These are phyloP conservation scores for Apostichopus californicus DNA, from an alignment of 35 echinoderm and acorn worm species.

Conservation along the genomic window DNA sequence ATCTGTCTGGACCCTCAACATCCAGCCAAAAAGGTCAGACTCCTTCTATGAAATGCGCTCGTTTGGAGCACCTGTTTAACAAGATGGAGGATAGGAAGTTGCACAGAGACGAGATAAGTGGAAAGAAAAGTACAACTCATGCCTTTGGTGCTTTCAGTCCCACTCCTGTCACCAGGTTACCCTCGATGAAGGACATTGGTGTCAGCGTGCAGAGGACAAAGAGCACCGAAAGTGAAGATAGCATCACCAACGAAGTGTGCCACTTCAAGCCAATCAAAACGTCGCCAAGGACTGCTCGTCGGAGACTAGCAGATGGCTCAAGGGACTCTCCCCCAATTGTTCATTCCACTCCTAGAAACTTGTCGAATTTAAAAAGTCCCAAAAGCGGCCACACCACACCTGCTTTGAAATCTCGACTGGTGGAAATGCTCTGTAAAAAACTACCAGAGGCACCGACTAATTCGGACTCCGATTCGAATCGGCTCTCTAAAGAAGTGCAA, in stretches of 20 bases:
- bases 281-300: slow-evolving; percentile 84
- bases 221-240: slow-evolving; percentile 83
- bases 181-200: not conserved
- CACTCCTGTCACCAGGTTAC: not conserved
- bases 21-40: slow-evolving; percentile 9
- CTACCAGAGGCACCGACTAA: not conserved
- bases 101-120: not conserved
- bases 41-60: slow-evolving; percentile 19
- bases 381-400: not conserved
- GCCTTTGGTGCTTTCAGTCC: slow-evolving; percentile 41
- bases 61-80: slow-evolving; percentile 57
- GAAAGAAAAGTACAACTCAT: not conserved
- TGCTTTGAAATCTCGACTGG: not conserved
- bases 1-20: not conserved
- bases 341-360: slow-evolving; percentile 83
- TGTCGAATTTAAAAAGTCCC: slow-evolving; percentile 52
- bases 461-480: not conserved
- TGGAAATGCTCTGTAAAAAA: not conserved
- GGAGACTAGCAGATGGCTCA: slow-evolving; percentile 77
- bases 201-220: slow-evolving; percentile 48
- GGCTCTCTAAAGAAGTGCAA: slow-evolving; percentile 36
- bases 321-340: slow-evolving; percentile 75
- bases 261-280: slow-evolving; percentile 92
- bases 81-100: slow-evolving; percentile 41
- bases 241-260: slow-evolving; percentile 82